Evolutionary conservation across 2,888 invertebrate species (phyloP), one percentile per base, ranked within the genome.

Genomic region (Drosophila borborema): DNA sequence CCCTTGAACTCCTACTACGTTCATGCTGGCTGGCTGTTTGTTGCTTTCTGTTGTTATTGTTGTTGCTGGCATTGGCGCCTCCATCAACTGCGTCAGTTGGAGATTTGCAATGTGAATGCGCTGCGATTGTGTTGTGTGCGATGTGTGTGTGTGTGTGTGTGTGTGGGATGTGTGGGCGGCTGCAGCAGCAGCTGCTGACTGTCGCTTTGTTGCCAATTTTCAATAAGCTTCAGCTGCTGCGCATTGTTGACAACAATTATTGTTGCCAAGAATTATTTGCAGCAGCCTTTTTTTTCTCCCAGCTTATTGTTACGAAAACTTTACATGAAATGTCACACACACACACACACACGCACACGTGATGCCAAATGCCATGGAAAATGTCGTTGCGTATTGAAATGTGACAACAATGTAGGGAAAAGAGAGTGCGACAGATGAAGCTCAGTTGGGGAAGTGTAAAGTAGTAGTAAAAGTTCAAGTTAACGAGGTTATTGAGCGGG

Each of bases 21-120:
- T 16, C 23, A 45, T 20, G 46, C 56, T 67, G 20, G 20, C 2
- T 74, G 64, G 46, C 56, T 67, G 20, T 1, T 20, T 74, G 64
- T 59, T 71, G 61, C 46, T 68, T 85, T 68, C 23, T 51, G 34
- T 46, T 51, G 51, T 40, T 73, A 62, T 10, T 54, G 38, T 43
- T 72, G 20, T n/a, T n/a, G 62, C 43, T 70, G 75, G 74, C 81
- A 74, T 86, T 86, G 81, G 86, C 81, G 83, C 79, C 78, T 49
- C 63, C 70, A 70, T 77, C 67, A 72, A 62, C 78, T 49, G 63
- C 70, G 74, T 78, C 67, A 73, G 64, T 23, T 31, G 34, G 63
- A 72, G 80, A 65, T 76, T 80, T 65, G 77, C 69, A 72, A 43
- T 66, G 71, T 46, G 46, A 72, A 59, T 55, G 65, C 63, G 56